Evolutionary conservation across 2,797 vertebrate species (phyloP).

Genomic region (Semaprochilodus insignis): DNA sequence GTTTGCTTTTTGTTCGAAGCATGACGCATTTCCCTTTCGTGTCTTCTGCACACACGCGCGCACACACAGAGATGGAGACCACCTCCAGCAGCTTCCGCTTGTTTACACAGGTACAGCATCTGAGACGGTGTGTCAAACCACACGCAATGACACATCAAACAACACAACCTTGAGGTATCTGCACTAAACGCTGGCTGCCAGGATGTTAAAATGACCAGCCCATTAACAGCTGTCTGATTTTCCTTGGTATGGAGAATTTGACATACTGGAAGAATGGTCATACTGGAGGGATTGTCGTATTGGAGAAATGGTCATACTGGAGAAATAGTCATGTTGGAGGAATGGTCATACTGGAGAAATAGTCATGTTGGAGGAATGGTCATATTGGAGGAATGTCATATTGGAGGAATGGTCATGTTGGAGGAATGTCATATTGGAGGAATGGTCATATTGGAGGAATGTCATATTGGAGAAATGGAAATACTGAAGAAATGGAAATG

Average conservation of each 20-base stretch:
- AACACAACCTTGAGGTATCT: slow-evolving; percentile 3
- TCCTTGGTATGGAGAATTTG: not conserved
- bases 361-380: no score
- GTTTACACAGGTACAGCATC: slow-evolving; percentile 29
- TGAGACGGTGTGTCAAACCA: slow-evolving; percentile 7
- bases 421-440: no score
- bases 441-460: no score
- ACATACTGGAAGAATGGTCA: no score
- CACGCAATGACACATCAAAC: slow-evolving; percentile 35
- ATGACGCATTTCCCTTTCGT: slow-evolving; percentile 66
- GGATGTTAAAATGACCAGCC: not conserved
- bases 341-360: no score
- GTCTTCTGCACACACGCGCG: slow-evolving; percentile 31
- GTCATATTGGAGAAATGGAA: no score
- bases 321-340: no score
- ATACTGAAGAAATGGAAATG: no score
- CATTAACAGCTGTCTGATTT: not conserved
- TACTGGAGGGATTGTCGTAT: no score
- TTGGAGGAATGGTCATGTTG: no score
- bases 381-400: no score
- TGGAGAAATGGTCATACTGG: no score
- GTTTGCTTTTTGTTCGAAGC: slow-evolving; percentile 62
- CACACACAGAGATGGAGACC: slow-evolving; percentile 13
- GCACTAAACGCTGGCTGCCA: not conserved
- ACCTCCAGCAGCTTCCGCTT: slow-evolving; percentile 22